Evolutionary conservation across 2,888 invertebrate genomes (phyloP).

Genomic region (Clostera curtula): DNA sequence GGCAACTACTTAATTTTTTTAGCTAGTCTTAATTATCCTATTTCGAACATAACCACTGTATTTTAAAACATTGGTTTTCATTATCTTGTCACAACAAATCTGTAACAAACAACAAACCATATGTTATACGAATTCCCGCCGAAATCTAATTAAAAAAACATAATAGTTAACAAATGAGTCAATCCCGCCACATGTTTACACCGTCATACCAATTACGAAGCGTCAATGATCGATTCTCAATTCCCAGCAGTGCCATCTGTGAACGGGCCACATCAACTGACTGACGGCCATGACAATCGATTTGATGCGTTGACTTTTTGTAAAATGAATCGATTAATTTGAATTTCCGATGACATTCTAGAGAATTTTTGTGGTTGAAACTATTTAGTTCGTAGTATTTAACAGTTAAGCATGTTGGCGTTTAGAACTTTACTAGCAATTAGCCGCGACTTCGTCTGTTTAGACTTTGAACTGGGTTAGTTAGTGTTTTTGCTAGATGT

Average conservation of each 20-base stretch:
- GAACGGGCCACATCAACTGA: constrained; percentile 39
- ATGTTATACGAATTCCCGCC: constrained; percentile 29
- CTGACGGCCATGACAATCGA: constrained; percentile 53
- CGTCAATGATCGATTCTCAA: constrained; percentile 34
- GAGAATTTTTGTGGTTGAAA: constrained; percentile 4
- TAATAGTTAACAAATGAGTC: constrained; percentile 33
- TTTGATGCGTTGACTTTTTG: constrained; percentile 56
- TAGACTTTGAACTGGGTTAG: no score
- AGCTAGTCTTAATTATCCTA: no score
- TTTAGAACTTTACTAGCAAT: no score
- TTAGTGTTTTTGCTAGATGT: no score
- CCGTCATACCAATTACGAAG: constrained; percentile 34
- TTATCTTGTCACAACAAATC: no score
- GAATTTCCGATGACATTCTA: constrained; percentile 15
- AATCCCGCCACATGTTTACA: constrained; percentile 42
- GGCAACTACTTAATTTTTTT: background rate
- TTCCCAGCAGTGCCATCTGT: constrained; percentile 57
- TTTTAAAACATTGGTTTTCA: no score
- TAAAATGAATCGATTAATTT: constrained; percentile 31
- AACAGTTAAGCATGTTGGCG: no score
- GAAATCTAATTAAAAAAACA: constrained; percentile 33
- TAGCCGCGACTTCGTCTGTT: no score
- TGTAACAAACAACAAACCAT: constrained; percentile 9
- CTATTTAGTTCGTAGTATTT: constrained; percentile 1
- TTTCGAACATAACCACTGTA: no score